Percentiles rank a stretch among this genome's conserved stretches.
Conservation (phyloP, 2,888 invertebrate species). For the Philopedon plagiatum region DNA sequence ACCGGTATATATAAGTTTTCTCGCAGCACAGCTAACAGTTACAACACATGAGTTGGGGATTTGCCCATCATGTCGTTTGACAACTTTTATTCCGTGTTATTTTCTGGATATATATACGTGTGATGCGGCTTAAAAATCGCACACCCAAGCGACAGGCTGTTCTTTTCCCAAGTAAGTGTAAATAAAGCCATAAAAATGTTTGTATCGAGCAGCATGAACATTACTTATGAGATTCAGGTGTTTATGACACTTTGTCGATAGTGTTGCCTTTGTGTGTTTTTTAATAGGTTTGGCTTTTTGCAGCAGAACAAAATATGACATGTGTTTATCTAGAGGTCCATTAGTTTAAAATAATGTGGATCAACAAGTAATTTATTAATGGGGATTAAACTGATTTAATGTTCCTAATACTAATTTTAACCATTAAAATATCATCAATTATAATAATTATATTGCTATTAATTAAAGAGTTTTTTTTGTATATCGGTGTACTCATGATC, state of each 20-base stretch:
- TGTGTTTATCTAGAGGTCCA: neutral
- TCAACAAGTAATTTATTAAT: too few species aligned
- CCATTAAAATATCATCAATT: too few species aligned
- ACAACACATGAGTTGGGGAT: slow-evolving; percentile 2
- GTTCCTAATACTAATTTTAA: too few species aligned
- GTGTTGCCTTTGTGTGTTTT: slow-evolving; percentile 2
- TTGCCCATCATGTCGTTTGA: neutral
- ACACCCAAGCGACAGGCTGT: neutral
- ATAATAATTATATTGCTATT: too few species aligned
- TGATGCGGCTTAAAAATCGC: slow-evolving; percentile 5
- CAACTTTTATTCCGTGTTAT: neutral
- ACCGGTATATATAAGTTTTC: neutral
- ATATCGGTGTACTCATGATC: too few species aligned
- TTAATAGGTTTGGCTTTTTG: slow-evolving; percentile 9
- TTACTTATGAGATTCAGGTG: slow-evolving; percentile 14
- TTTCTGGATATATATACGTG: neutral
- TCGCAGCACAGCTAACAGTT: neutral
- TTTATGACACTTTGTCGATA: slow-evolving; percentile 23
- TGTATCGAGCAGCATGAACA: neutral
- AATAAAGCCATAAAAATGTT: slow-evolving; percentile 10
- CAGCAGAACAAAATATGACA: neutral
- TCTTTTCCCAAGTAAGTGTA: slow-evolving; percentile 21
- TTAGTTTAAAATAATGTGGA: neutral
- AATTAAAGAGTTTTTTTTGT: too few species aligned
- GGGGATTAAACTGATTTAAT: too few species aligned